Conservation (phyloP, 2,113 vertebrate species). For the Drymodes brunneopygia region DNA sequence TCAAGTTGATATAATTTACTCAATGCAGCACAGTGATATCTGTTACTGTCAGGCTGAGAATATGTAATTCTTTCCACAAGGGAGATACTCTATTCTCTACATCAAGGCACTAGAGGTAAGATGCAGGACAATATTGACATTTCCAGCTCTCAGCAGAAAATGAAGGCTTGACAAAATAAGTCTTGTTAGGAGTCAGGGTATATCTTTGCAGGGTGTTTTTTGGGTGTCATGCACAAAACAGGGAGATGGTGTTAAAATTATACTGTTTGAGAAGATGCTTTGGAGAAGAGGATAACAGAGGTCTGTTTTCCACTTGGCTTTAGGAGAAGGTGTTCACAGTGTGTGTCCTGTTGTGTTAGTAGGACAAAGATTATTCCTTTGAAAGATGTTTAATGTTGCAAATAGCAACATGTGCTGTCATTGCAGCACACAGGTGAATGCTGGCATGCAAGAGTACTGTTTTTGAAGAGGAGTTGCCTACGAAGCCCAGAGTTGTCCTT, state of each 20-base stretch:
- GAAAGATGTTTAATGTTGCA: background rate
- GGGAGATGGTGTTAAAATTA: background rate
- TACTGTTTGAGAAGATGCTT: background rate
- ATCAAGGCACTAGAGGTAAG: background rate
- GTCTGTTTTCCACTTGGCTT: background rate
- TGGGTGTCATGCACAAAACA: background rate
- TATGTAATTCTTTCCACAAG: background rate
- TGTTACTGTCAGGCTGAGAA: background rate
- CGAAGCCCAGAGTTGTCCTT: conserved; percentile 16
- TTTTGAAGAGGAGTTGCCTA: conserved; percentile 10
- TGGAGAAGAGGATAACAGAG: background rate
- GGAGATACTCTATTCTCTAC: background rate
- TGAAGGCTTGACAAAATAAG: conserved; percentile 4
- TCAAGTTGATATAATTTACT: background rate
- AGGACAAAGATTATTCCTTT: background rate
- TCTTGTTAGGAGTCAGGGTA: background rate
- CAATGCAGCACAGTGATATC: background rate
- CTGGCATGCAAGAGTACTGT: background rate
- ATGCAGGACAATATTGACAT: background rate
- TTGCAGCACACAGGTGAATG: background rate
- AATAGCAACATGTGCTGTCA: background rate
- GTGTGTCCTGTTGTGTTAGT: background rate
- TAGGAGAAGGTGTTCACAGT: background rate
- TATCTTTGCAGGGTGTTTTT: background rate
- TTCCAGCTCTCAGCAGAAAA: background rate